A percentile compares a stretch with the other conserved stretches of the same genome.
Evolutionary conservation across 2,888 invertebrate species (phyloP).

Genomic region (Camptogramma bilineatum): DNA sequence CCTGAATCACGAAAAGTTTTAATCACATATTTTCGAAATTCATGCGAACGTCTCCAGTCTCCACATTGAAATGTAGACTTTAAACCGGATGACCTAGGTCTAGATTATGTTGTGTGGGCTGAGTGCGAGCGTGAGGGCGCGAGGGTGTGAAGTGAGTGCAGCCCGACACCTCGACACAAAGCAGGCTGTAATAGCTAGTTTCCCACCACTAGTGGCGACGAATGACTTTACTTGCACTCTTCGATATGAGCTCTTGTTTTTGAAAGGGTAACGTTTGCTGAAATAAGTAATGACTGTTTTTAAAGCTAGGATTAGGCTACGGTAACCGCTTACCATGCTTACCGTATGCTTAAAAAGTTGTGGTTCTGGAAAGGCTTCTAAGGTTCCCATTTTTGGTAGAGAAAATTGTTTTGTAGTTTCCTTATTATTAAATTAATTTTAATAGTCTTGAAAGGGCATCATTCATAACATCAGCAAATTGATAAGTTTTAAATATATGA

Average conservation of each 20-base stretch:
- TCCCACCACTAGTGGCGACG: conserved; percentile 56
- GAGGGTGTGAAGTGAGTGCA: conserved; percentile 61
- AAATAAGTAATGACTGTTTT: not conserved
- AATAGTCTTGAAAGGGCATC: no score
- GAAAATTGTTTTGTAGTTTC: no score
- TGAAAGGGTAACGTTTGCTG: no score
- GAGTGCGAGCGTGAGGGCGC: conserved; percentile 23
- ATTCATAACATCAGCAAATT: no score
- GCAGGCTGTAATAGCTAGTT: conserved; percentile 75
- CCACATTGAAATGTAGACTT: conserved; percentile 15
- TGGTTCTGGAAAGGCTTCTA: no score
- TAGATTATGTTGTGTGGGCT: conserved; percentile 2
- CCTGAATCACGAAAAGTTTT: conserved; percentile 17
- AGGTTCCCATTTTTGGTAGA: no score
- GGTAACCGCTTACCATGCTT: no score
- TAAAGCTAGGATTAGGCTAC: no score
- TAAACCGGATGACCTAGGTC: conserved; percentile 14
- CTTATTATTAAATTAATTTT: no score
- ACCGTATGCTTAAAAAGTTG: no score
- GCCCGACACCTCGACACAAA: conserved; percentile 81
- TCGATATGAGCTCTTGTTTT: not conserved
- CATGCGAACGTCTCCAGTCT: not conserved
- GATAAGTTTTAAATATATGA: no score
- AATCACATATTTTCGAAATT: conserved; percentile 7
- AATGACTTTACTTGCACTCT: conserved; percentile 47